Percentiles rank a stretch among this genome's conserved stretches.
phyloP scores from a whole-genome alignment of 2,888 invertebrate species.

The Himalopsyche anomala region DNA sequence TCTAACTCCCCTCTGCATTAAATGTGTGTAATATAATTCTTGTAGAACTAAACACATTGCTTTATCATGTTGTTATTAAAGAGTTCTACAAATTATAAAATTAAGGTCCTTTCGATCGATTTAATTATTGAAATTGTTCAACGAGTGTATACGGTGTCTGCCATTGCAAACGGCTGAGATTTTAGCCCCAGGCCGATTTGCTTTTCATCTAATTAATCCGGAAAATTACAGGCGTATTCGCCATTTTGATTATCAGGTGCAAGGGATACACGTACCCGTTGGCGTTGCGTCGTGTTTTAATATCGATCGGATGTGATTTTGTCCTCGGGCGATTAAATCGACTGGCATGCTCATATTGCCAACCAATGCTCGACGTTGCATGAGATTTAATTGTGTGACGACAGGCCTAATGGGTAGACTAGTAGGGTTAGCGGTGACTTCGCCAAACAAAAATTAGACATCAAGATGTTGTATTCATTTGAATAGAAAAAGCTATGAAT shows the following conservation, averaged over 20 bases:
- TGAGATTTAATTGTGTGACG: slow-evolving; percentile 11
- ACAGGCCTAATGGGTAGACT: neutral
- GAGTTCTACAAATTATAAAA: too few relatives aligned
- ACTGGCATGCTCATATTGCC: neutral
- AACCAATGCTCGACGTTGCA: neutral
- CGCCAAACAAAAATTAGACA: too few relatives aligned
- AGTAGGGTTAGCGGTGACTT: too few relatives aligned
- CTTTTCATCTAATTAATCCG: slow-evolving; percentile 25
- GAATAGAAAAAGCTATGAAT: too few relatives aligned
- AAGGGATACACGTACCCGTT: neutral
- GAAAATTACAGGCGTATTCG: slow-evolving; percentile 26
- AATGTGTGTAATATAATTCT: too few relatives aligned
- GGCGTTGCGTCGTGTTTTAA: neutral
- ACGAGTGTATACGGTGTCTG: neutral
- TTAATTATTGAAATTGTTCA: neutral
- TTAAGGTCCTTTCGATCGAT: neutral
- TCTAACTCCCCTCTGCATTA: too few relatives aligned
- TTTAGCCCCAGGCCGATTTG: slow-evolving; percentile 26
- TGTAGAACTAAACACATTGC: too few relatives aligned
- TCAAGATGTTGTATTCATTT: too few relatives aligned
- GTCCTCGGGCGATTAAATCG: neutral
- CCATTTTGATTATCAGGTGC: slow-evolving; percentile 34
- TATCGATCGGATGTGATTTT: slow-evolving; percentile 12
- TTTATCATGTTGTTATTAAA: too few relatives aligned
- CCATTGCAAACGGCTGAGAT: slow-evolving; percentile 16